These are phyloP conservation scores for Sitta europaea DNA, from an alignment of 2,113 vertebrate species.

Conservation along the genomic window DNA sequence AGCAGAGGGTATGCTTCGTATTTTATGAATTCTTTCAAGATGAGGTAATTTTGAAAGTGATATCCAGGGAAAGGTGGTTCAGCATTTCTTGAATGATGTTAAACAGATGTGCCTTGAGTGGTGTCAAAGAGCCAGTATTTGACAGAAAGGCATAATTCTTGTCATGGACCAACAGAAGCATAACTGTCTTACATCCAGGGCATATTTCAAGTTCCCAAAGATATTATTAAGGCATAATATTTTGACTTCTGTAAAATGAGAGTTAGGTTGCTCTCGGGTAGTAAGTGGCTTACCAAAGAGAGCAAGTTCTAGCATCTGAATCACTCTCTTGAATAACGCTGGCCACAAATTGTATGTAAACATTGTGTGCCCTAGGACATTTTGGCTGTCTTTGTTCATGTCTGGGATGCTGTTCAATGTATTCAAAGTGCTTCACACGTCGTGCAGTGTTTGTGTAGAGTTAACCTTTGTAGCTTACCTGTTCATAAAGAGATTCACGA, in stretches of 20 bases:
- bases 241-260: background rate
- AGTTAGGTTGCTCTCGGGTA: background rate
- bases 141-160: background rate
- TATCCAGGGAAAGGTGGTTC: background rate
- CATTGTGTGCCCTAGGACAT: background rate
- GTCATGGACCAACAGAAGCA: background rate
- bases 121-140: background rate
- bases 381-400: background rate
- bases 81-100: background rate
- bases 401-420: background rate
- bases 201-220: background rate
- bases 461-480: background rate
- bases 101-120: background rate
- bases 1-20: background rate
- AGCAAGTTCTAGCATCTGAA: background rate
- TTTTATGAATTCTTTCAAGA: background rate
- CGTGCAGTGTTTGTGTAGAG: background rate
- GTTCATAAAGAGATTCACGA: background rate
- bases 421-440: background rate
- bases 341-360: background rate
- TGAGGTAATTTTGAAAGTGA: background rate
- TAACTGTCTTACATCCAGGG: background rate
- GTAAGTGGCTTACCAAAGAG: background rate
- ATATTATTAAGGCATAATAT: background rate
- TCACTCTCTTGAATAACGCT: background rate